Evolutionary conservation across 2,888 invertebrate species (phyloP), one percentile per base, ranked within the genome.

Genomic region (Sinelater perroti): DNA sequence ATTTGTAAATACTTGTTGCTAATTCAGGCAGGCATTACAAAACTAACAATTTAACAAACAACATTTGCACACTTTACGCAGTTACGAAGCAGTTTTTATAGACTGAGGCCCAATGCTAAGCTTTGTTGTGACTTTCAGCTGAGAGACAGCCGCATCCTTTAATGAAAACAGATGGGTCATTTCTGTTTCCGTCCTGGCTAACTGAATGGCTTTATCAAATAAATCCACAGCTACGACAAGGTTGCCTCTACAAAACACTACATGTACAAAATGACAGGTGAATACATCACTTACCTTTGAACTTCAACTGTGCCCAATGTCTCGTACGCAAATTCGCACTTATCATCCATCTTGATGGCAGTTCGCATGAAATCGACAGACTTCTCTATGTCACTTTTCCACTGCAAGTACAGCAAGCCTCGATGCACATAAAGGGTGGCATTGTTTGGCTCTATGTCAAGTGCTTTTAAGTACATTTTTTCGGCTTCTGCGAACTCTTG

Each of bases 241-340:
- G 77, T 95, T 90, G 36, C 93, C 93, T 69, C 93, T 93, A 63
- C 26, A 53, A 59, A 53, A 45, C 13, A n/a, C n/a, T n/a, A n/a
- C n/a, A n/a, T n/a, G n/a, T n/a, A n/a, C n/a, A n/a, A n/a, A n/a
- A n/a, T n/a, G n/a, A n/a, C n/a, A n/a, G n/a, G n/a, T n/a, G n/a
- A n/a, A 26, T 24, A 18, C 31, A 30, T 28, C 3, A 35, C 14
- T 80, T 81, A 87, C 93, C 90, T 83, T 80, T 97, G 97, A 63
- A 97, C 93, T 85, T 96, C 95, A 64, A 97, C 90, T 17, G 95
- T 94, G 67, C 94, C 97, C 60, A 97, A 82, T 35, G 96, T 95
- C 81, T 97, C 97, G 77, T 93, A 96, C 5, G 94, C 97, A 81
- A 95, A 90, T 79, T 94, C 93, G 81, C 95, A 97, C 77, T 91